Base-by-base conservation (phyloP, 2,797 vertebrate species). In the Spinus pinus region DNA sequence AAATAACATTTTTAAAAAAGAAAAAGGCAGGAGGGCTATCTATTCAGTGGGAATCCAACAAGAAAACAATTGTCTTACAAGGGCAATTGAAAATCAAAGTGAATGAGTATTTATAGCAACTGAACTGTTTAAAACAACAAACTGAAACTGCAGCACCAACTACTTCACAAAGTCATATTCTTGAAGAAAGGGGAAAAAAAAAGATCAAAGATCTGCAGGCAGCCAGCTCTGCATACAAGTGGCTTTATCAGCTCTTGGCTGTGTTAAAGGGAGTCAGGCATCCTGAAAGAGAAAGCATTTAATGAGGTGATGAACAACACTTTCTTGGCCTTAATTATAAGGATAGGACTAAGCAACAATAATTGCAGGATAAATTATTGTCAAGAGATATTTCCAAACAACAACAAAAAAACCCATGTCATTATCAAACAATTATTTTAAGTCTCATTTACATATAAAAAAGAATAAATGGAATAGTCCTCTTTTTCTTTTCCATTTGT, bases 351-450 rank as follows among this genome's bases (percentile, higher is more conserved):
- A 97, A 98, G 96, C 95, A 97, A 97, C 96, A 81, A 57, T 98
- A 98, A 98, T 98, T 98, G 96, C 95, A 95, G 95, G 94, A 97
- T 95, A 97, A 97, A 98, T 98, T 97, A 98, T 97, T 97, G 96
- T 98, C 98, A 97, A 97, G 98, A 98, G 97, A 96, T 96, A 97
- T 96, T 98, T 97, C 95, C 96, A 97, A 97, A 97, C 97, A 97
- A 93, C 92, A 96, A 96, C 81, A 92, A 97, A 97, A 97, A 96
- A 97, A 35, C 65, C 86, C 96, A 97, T 97, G 96, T 98, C 97
- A 97, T 98, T 98, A 98, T 96, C 98, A 98, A 98, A 98, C 97
- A 98, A 98, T 97, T 97, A 97, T 98, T 98, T 98, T 97, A 98
- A 98, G 96, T 95, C 95, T 94, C 93, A 98, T 98, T 98, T 98